These are phyloP conservation scores for Penelope pileata DNA, from an alignment of 2,113 vertebrate species.

Conservation along the genomic window DNA sequence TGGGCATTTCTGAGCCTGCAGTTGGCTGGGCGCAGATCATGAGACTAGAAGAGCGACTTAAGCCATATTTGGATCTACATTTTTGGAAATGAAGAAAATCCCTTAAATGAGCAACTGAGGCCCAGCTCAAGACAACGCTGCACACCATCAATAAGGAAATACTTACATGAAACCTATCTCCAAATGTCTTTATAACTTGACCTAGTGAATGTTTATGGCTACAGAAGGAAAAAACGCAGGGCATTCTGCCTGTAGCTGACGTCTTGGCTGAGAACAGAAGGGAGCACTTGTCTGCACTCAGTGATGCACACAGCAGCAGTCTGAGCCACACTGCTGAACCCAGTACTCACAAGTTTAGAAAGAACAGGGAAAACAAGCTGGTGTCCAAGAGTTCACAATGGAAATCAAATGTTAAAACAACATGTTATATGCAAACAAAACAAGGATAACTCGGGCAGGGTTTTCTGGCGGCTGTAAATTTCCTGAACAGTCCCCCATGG, in stretches of 20 bases:
- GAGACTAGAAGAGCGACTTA: neutral
- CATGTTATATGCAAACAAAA: neutral
- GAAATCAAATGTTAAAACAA: constrained; percentile 49
- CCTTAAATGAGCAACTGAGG: neutral
- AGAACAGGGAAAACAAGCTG: neutral
- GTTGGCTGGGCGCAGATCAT: neutral
- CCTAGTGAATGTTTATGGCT: neutral
- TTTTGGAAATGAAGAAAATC: neutral
- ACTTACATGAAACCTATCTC: neutral
- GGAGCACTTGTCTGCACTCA: neutral
- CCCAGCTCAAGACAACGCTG: neutral
- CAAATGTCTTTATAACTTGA: neutral
- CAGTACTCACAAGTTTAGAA: neutral
- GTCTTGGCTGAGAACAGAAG: neutral
- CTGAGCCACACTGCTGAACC: neutral
- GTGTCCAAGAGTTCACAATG: neutral
- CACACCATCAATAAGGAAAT: neutral
- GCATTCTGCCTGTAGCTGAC: neutral
- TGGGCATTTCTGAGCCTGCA: constrained; percentile 4
- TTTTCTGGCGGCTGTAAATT: neutral
- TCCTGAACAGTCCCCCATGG: neutral
- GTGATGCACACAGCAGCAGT: neutral
- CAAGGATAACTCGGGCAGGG: constrained; percentile 8
- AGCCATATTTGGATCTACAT: neutral
- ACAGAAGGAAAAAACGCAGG: neutral